Conservation (phyloP, 2,113 vertebrate species). For the Campylomormyrus tamandua region DNA sequence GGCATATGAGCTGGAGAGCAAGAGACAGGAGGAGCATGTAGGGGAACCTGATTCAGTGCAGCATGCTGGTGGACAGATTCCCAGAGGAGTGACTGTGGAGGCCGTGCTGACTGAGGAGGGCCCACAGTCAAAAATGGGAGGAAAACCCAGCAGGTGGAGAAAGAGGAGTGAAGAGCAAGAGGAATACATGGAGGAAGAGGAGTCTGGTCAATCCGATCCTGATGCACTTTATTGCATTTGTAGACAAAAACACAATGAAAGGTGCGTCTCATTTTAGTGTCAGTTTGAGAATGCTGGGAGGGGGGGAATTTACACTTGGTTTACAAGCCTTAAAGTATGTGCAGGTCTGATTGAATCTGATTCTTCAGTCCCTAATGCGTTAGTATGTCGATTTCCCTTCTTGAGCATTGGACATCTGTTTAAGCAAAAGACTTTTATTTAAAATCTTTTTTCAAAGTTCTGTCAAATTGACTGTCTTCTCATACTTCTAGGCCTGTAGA, state of each 20-base stretch:
- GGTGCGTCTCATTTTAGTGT: slow-evolving; percentile 51
- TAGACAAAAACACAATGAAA: slow-evolving; percentile 78
- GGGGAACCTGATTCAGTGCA: slow-evolving; percentile 24
- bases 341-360: background rate
- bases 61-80: slow-evolving; percentile 43
- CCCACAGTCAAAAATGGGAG: slow-evolving; percentile 39
- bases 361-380: background rate
- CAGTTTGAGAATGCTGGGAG: background rate
- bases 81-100: slow-evolving; percentile 47
- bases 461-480: background rate
- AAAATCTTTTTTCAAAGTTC: background rate
- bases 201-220: slow-evolving; percentile 55
- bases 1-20: slow-evolving; percentile 35
- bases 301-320: background rate
- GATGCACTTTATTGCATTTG: slow-evolving; percentile 78
- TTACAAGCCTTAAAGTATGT: background rate
- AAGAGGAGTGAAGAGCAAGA: slow-evolving; percentile 45
- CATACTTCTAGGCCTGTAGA: background rate
- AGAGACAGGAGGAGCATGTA: slow-evolving; percentile 46
- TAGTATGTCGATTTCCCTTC: background rate
- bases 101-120: slow-evolving; percentile 42
- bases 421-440: background rate
- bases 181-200: slow-evolving; percentile 19
- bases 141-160: slow-evolving; percentile 33
- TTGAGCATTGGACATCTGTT: background rate